Conservation (phyloP, 2,797 vertebrate species). For the Sebastes taczanowskii region DNA sequence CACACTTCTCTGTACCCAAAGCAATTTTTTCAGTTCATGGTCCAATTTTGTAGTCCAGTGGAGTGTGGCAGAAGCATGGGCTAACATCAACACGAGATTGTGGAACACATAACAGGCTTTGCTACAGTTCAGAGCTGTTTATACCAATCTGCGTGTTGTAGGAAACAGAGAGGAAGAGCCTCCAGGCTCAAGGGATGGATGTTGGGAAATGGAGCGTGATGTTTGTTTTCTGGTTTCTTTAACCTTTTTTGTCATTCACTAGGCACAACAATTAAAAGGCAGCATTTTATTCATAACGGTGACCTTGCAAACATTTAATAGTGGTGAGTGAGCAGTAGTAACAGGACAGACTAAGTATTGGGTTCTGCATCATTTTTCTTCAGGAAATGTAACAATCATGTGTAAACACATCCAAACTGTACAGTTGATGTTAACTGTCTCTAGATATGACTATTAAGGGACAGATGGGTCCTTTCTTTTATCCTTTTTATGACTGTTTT, state of each 20-base stretch:
- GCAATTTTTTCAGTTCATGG: constrained; percentile 77
- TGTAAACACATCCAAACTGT: neutral
- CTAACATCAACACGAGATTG: constrained; percentile 62
- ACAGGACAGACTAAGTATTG: neutral
- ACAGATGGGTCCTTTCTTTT: neutral
- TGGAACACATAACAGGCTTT: constrained; percentile 64
- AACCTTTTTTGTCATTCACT: neutral
- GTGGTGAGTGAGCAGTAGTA: neutral
- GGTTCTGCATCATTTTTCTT: neutral
- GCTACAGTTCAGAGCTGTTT: constrained; percentile 62
- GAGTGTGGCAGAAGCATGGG: constrained; percentile 62
- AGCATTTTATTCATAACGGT: neutral
- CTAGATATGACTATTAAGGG: neutral
- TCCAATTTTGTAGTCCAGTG: constrained; percentile 67
- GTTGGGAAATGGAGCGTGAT: constrained; percentile 22
- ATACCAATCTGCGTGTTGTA: constrained; percentile 35
- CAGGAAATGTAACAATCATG: neutral
- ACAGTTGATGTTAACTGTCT: neutral
- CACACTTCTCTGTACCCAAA: constrained; percentile 62
- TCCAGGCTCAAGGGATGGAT: neutral
- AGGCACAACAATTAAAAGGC: constrained; percentile 4
- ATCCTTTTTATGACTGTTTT: neutral
- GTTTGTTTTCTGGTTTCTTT: constrained; percentile 15
- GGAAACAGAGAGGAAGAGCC: constrained; percentile 10
- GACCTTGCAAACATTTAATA: neutral